Evolutionary conservation across 2,888 invertebrate species (phyloP).

Genomic region (Pseudolycoriella hygida): DNA sequence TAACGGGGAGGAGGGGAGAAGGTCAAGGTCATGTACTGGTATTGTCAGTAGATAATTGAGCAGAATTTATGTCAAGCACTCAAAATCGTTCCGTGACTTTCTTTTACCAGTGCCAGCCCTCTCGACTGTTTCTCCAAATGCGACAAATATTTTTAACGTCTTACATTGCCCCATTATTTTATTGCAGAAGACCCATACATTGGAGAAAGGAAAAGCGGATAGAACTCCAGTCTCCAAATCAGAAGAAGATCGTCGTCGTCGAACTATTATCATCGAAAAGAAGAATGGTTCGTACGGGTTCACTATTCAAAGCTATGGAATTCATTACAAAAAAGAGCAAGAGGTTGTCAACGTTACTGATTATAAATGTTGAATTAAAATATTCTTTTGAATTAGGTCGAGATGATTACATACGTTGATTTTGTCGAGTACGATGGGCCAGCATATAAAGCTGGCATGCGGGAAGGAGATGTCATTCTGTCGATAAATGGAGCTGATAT

Average conservation of each 20-base stretch:
- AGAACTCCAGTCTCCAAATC: conserved; percentile 49
- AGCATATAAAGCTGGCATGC: conserved; percentile 83
- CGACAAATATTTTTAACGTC: too few relatives aligned
- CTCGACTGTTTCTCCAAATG: too few relatives aligned
- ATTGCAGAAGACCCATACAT: conserved; percentile 36
- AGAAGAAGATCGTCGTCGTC: conserved; percentile 70
- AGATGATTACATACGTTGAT: conserved; percentile 94
- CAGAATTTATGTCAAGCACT: too few relatives aligned
- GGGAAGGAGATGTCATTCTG: conserved; percentile 89
- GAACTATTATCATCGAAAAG: conserved; percentile 85
- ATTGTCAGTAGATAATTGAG: too few relatives aligned
- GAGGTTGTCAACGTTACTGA: conserved; percentile 30
- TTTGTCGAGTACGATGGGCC: conserved; percentile 87
- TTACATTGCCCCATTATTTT: neutral
- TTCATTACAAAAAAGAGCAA: conserved; percentile 85
- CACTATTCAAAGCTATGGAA: conserved; percentile 92
- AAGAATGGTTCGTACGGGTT: conserved; percentile 85
- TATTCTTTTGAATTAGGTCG: conserved; percentile 32
- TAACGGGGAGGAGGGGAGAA: too few relatives aligned
- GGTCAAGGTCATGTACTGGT: too few relatives aligned
- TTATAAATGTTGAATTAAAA: neutral
- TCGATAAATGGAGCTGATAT: conserved; percentile 93
- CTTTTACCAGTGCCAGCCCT: too few relatives aligned
- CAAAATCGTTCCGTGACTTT: too few relatives aligned
- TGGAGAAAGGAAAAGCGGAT: conserved; percentile 57